Percentiles rank a stretch among this genome's conserved stretches.
Conservation (phyloP, 2,888 invertebrate species). For the Noctua comes region DNA sequence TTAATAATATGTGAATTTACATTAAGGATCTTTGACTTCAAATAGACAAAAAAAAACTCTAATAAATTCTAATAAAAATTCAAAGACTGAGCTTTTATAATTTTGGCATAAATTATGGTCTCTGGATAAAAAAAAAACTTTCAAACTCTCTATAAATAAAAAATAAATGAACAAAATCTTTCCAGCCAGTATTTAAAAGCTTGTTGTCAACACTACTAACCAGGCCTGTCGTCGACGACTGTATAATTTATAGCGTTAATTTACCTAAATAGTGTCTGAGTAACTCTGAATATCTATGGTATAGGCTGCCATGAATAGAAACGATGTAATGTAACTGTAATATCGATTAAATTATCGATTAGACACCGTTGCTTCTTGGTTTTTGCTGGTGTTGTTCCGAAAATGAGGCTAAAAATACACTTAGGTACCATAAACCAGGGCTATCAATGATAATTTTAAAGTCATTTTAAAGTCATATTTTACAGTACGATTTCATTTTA, state of each 20-base stretch:
- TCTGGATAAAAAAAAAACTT: background rate
- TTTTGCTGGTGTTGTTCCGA: background rate
- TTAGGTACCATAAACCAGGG: background rate
- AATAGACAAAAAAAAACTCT: background rate
- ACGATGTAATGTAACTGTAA: constrained; percentile 2
- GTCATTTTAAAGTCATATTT: background rate
- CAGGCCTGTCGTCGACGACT: constrained; percentile 64
- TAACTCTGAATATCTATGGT: constrained; percentile 29
- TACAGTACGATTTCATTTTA: background rate
- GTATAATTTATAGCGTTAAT: constrained; percentile 68
- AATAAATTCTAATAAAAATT: background rate
- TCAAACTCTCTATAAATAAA: constrained; percentile 6
- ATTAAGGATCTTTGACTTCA: background rate
- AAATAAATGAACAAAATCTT: constrained; percentile 1
- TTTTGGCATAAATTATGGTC: background rate
- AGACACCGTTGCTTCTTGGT: background rate
- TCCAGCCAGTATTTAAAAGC: constrained; percentile 3
- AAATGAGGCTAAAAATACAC: background rate
- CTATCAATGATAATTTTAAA: background rate
- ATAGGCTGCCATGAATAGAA: background rate
- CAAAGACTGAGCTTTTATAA: background rate
- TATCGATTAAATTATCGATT: constrained; percentile 25
- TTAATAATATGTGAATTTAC: background rate
- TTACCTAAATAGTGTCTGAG: constrained; percentile 54
- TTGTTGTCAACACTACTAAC: constrained; percentile 63